Evolutionary conservation across 1,140 invertebrate genomes (phyloP).

Genomic region (Heterodera carotae): DNA sequence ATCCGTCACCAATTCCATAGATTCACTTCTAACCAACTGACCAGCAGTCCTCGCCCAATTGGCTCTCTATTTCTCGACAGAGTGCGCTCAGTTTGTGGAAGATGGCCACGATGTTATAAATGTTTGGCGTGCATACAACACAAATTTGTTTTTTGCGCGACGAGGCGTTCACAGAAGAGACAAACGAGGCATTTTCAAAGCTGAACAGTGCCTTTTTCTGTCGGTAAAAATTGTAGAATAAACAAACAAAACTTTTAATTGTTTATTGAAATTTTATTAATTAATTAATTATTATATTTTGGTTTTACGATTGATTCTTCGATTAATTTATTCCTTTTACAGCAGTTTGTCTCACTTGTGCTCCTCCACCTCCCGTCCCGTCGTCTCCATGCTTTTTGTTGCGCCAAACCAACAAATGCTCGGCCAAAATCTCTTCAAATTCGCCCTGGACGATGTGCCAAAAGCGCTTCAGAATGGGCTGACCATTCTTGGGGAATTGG

Average conservation of each 20-base stretch:
- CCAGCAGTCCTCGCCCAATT: constrained; percentile 33
- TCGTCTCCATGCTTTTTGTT: constrained; percentile 9
- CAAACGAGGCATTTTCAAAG: constrained; percentile 56
- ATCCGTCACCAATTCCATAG: background rate
- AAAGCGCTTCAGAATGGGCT: constrained; percentile 42
- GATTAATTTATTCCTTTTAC: no score
- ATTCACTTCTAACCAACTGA: no score
- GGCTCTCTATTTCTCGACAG: constrained; percentile 52
- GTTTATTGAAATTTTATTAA: no score
- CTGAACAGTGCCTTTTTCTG: constrained; percentile 44
- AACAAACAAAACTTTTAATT: no score
- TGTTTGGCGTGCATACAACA: constrained; percentile 53
- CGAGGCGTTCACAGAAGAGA: constrained; percentile 42
- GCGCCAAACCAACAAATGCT: constrained; percentile 59
- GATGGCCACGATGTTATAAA: constrained; percentile 59
- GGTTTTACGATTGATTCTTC: no score
- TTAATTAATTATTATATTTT: no score
- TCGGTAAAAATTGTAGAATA: background rate
- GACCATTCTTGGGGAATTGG: background rate
- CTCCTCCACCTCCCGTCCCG: constrained; percentile 19
- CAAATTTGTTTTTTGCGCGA: constrained; percentile 49
- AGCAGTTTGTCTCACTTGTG: no score
- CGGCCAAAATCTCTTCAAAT: constrained; percentile 48
- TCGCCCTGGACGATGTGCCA: constrained; percentile 51
- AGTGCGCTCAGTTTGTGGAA: constrained; percentile 54